Evolutionary conservation across 2,888 invertebrate genomes (phyloP).

Genomic region (Drosophila maculinotata): DNA sequence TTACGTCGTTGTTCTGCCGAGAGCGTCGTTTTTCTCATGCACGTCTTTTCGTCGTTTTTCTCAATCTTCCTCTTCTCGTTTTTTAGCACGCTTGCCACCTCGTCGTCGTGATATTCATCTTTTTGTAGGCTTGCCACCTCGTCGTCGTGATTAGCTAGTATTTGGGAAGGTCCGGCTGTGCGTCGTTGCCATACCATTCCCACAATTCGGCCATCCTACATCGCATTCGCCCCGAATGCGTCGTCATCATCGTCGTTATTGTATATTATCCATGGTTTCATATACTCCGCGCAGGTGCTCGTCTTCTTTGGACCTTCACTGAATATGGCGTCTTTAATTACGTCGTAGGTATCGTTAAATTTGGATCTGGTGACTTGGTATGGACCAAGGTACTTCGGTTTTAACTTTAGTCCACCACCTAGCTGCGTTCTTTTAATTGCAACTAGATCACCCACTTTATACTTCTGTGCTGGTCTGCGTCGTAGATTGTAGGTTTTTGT

Average conservation of each 20-base stretch:
- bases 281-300: conserved; percentile 10
- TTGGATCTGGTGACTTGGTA: conserved; percentile 16
- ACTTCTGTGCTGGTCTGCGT: conserved; percentile 8
- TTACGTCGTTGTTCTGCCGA: no score
- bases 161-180: no score
- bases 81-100: no score
- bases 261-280: no score
- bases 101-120: no score
- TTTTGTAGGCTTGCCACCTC: no score
- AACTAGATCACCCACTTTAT: conserved; percentile 14
- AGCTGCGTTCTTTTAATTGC: conserved; percentile 46
- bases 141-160: no score
- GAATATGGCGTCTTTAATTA: conserved; percentile 4
- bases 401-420: conserved; percentile 27
- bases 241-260: conserved; percentile 6
- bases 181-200: no score
- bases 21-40: no score
- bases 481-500: conserved; percentile 14
- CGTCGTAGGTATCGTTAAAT: conserved; percentile 9
- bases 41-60: no score
- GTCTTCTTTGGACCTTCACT: conserved; percentile 10
- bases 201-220: conserved; percentile 11
- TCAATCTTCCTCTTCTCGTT: no score
- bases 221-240: conserved; percentile 10
- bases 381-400: conserved; percentile 21